Evolutionary conservation across 2,113 vertebrate species (phyloP).

Genomic region (Astatotilapia flaviijosephi): DNA sequence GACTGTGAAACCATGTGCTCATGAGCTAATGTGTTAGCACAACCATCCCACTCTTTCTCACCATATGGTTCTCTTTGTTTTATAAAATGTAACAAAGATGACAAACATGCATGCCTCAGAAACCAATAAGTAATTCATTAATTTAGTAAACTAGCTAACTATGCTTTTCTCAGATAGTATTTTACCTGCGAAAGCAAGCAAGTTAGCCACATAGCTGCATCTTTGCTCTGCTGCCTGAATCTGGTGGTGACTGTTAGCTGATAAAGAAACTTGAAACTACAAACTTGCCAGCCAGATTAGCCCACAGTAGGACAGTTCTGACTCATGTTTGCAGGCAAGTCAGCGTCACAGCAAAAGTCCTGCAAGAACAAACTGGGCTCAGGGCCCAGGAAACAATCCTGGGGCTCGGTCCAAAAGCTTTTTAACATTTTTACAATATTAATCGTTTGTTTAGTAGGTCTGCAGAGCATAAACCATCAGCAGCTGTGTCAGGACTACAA

Average conservation of each 20-base stretch:
- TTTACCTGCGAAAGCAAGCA: neutral
- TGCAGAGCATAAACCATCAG: neutral
- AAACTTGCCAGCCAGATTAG: neutral
- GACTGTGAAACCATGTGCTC: neutral
- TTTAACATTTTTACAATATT: neutral
- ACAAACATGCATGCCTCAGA: neutral
- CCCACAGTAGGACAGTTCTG: neutral
- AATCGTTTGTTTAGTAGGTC: neutral
- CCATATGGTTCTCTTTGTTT: neutral
- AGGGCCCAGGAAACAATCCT: neutral
- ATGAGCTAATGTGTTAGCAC: neutral
- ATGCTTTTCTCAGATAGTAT: neutral
- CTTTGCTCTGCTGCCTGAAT: neutral
- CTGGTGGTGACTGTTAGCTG: neutral
- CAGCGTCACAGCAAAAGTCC: neutral
- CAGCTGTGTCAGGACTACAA: neutral
- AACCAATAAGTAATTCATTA: neutral
- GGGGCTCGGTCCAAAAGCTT: rapidly evolving
- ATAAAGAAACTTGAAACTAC: neutral
- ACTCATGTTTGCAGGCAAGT: neutral
- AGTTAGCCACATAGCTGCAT: neutral
- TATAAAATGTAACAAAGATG: neutral
- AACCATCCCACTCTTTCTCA: neutral
- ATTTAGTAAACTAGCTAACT: neutral
- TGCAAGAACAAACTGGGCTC: neutral